Conservation (phyloP, 2,113 vertebrate genomes). For the Pseudopipra pipra region DNA sequence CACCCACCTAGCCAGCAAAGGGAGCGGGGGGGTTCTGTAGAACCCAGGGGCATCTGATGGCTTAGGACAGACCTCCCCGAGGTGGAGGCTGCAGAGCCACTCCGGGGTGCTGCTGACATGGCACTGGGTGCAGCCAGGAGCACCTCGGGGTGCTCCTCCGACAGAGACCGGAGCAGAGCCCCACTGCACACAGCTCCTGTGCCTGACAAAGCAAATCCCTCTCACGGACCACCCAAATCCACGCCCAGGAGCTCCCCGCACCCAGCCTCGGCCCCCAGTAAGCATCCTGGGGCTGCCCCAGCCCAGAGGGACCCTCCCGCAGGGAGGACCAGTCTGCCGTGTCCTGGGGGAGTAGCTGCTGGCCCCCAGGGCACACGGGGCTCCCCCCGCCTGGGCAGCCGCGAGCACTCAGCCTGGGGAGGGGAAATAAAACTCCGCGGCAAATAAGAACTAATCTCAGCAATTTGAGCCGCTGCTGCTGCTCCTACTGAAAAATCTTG, state of each 20-base stretch:
- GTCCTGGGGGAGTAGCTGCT: background rate
- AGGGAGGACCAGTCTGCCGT: background rate
- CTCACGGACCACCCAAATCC: background rate
- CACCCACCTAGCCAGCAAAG: background rate
- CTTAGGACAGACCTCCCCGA: background rate
- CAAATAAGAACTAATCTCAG: background rate
- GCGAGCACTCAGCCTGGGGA: background rate
- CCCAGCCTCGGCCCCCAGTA: too few species aligned
- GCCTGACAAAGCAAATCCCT: background rate
- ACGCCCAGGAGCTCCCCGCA: background rate
- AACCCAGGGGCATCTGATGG: background rate
- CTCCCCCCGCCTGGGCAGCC: accelerated
- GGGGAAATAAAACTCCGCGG: background rate
- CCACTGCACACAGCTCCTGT: accelerated
- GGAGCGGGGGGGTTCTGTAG: background rate
- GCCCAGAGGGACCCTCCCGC: background rate
- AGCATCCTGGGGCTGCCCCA: background rate
- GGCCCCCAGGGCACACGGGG: background rate
- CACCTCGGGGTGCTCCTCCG: accelerated
- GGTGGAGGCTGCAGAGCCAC: background rate
- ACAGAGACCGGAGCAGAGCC: background rate
- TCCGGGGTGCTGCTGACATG: background rate
- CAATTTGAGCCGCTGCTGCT: background rate
- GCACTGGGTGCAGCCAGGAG: background rate
- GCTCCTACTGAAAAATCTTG: background rate